A percentile compares a stretch with the other conserved stretches of the same genome.
Evolutionary conservation across 2,888 invertebrate species (phyloP).

Genomic region (Microplitis manilae): DNA sequence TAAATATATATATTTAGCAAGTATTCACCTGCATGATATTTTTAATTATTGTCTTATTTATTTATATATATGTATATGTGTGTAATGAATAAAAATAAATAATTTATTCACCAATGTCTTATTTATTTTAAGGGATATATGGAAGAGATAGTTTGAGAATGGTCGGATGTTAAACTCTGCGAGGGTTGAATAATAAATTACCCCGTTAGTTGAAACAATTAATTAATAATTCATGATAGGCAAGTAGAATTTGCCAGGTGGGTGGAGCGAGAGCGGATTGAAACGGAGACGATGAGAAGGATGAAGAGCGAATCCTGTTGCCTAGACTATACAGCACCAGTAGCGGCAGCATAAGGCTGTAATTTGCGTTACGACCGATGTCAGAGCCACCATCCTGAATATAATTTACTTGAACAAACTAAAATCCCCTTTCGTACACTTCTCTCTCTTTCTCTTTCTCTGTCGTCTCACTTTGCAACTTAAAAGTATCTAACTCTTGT

Average conservation of each 20-base stretch:
- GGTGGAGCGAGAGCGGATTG: constrained; percentile 54
- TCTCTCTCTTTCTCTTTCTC: constrained; percentile 50
- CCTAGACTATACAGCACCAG: constrained; percentile 8
- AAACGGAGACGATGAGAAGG: constrained; percentile 42
- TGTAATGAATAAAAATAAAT: neutral
- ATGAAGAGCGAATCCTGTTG: constrained; percentile 51
- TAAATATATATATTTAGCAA: neutral
- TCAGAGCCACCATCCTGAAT: constrained; percentile 68
- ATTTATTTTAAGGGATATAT: constrained; percentile 14
- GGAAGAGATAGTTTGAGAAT: constrained; percentile 15
- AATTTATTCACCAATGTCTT: constrained; percentile 7
- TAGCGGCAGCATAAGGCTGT: constrained; percentile 58
- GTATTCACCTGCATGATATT: neutral
- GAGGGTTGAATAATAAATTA: constrained; percentile 69
- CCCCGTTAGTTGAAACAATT: constrained; percentile 71
- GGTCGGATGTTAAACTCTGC: constrained; percentile 55
- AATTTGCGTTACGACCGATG: constrained; percentile 70
- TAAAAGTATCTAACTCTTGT: constrained; percentile 17
- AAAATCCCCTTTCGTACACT: constrained; percentile 59
- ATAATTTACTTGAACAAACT: constrained; percentile 71
- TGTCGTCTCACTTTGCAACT: constrained; percentile 29
- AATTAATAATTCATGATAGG: constrained; percentile 72
- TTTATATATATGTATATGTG: neutral
- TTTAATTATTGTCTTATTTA: neutral
- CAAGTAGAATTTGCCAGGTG: constrained; percentile 65